These are phyloP conservation scores for Rhagonycha lutea DNA, from an alignment of 2,888 invertebrate genomes.

Conservation along the genomic window DNA sequence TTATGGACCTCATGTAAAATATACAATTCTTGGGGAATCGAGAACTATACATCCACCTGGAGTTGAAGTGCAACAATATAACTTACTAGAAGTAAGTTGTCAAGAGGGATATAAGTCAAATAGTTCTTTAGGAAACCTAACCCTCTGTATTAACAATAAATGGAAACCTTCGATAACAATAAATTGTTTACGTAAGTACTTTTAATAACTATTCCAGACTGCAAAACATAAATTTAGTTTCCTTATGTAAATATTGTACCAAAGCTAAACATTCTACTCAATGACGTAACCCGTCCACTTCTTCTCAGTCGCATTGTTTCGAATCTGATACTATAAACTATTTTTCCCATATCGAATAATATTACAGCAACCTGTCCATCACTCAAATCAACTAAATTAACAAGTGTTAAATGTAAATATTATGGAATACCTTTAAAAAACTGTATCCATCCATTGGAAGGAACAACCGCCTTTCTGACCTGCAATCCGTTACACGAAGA, in stretches of 20 bases:
- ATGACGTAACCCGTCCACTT: too few relatives aligned
- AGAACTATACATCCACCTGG: neutral
- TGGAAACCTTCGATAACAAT: neutral
- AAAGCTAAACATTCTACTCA: too few relatives aligned
- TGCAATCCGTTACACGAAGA: neutral
- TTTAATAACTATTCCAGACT: neutral
- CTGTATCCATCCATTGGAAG: neutral
- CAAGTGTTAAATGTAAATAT: neutral
- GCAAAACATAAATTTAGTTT: too few relatives aligned
- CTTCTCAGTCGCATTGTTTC: too few relatives aligned
- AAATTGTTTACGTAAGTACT: neutral
- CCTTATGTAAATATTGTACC: too few relatives aligned
- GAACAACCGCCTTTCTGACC: neutral
- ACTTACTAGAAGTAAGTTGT: neutral
- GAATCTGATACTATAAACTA: too few relatives aligned
- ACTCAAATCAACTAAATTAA: neutral
- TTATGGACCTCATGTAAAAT: neutral
- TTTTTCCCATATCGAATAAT: too few relatives aligned
- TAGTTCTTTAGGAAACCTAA: too few relatives aligned
- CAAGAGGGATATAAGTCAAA: neutral
- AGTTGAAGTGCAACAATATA: neutral
- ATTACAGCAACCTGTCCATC: neutral
- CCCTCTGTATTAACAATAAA: neutral
- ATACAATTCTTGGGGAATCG: neutral
- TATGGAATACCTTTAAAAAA: neutral